Evolutionary conservation across 2,888 invertebrate genomes (phyloP), one percentile per base, ranked within the genome.

Genomic region (Bombylius discolor): DNA sequence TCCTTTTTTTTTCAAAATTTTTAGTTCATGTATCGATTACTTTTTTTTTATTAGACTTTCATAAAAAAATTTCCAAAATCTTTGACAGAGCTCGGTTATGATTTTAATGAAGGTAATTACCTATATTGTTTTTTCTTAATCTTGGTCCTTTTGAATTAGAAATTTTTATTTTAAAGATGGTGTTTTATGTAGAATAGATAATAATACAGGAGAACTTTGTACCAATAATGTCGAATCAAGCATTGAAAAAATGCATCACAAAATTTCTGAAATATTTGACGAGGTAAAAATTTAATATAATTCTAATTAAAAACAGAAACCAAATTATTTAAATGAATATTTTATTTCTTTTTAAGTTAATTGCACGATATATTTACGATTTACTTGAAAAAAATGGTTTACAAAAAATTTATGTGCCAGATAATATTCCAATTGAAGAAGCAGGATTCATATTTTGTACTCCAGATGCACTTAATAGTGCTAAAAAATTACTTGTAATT

Each of bases 231-330:
- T 84, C 67, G 78, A 80, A 57, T 88, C 85, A 63, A 78, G 79
- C 53, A 76, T 84, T n/a, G 80, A 77, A 60, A 76, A 78, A 45
- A 81, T 81, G 61, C 87, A 87, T 66, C 87, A 87, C 66, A 77
- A 77, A 49, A 79, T 82, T 61, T 89, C 89, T 66, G 87, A 88
- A 66, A 79, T 81, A 34, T 68, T 89, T 5, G 87, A 87, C 7
- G 79, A 81, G 66, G 84, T 79, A 23, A 23, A 23, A 23, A 23
- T 23, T 23, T 23, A 23, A 23, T 23, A 23, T 23, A 23, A 23
- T 23, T 23, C 2, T 3, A 23, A 23, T 23, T 23, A 23, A 23
- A 65, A 57, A 47, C 39, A 4, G 45, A n/a, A n/a, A n/a, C 7
- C 8, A 39, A 39, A 13, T 31, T 11, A 23, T 11, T n/a, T 1